phyloP scores from a whole-genome alignment of 2,113 vertebrate genomes.

The Coryphaenoides rupestris region DNA sequence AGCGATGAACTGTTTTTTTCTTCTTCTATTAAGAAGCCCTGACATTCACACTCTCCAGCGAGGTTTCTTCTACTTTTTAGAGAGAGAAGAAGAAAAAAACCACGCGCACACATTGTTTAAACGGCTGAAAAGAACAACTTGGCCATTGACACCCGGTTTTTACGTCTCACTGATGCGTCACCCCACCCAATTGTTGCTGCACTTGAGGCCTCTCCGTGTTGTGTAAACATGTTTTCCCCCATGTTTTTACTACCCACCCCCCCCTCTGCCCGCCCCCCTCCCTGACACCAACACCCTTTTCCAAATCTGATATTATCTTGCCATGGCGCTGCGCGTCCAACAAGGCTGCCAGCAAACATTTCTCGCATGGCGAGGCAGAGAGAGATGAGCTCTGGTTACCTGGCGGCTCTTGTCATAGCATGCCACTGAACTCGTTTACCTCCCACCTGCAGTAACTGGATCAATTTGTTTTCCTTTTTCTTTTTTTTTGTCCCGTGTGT shows the following conservation, averaged over 20 bases:
- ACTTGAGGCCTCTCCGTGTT: conserved; percentile 2
- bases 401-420: conserved; percentile 36
- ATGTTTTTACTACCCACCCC: conserved; percentile 4
- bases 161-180: not conserved
- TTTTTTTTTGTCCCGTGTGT: conserved; percentile 10
- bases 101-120: not conserved
- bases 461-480: conserved; percentile 22
- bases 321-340: not conserved
- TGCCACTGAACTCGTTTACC: conserved; percentile 47
- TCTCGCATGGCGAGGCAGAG: conserved; percentile 21
- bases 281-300: not conserved
- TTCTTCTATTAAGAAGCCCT: not conserved
- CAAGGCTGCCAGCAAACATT: conserved; percentile 7
- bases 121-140: not conserved
- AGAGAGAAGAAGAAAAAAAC: not conserved
- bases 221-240: conserved; percentile 33
- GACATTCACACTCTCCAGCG: not conserved
- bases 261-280: not conserved
- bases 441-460: conserved; percentile 31
- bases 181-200: conserved; percentile 5
- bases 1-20: not conserved
- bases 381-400: conserved; percentile 4
- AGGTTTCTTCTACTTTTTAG: not conserved
- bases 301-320: conserved; percentile 3
- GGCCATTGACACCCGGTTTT: not conserved